A percentile compares a stretch with the other conserved stretches of the same genome.
Evolutionary conservation across 2,888 invertebrate genomes (phyloP).

Genomic region (Eristalis intricaria): DNA sequence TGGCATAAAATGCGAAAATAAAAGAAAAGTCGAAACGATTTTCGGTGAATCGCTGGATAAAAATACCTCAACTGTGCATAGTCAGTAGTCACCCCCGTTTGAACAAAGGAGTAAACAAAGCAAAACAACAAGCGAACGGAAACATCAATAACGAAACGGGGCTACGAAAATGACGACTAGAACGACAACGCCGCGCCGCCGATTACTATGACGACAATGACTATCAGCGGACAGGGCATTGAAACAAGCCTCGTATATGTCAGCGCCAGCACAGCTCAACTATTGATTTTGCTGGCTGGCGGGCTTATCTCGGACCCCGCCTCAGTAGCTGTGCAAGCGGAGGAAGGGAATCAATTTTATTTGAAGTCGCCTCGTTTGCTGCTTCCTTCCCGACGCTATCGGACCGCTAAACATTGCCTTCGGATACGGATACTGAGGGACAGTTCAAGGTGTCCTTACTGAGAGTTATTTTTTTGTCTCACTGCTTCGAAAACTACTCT

Average conservation of each 20-base stretch:
- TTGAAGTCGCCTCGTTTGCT: background rate
- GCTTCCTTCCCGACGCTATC: constrained; percentile 1
- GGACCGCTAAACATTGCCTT: background rate
- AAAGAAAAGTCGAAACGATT: constrained; percentile 12
- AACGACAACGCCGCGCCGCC: constrained; percentile 10
- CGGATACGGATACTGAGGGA: background rate
- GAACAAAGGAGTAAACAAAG: background rate
- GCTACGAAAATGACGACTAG: constrained; percentile 21
- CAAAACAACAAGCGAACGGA: constrained; percentile 21
- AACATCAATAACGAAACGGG: constrained; percentile 48
- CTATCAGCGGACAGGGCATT: constrained; percentile 35
- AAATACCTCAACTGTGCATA: constrained; percentile 8
- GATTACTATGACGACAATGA: constrained; percentile 48
- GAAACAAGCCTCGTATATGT: constrained; percentile 20
- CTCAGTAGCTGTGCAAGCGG: constrained; percentile 9
- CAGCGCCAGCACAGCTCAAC: constrained; percentile 38
- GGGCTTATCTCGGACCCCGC: constrained; percentile 42
- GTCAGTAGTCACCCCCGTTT: background rate
- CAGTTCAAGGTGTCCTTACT: background rate
- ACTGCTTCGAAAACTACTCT: background rate
- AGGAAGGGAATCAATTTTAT: constrained; percentile 28
- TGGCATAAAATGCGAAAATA: background rate
- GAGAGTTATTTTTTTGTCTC: background rate
- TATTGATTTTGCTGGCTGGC: constrained; percentile 56
- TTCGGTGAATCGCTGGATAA: background rate